Conservation (phyloP, 2,113 vertebrate genomes). For the Cryptotis parvus region DNA sequence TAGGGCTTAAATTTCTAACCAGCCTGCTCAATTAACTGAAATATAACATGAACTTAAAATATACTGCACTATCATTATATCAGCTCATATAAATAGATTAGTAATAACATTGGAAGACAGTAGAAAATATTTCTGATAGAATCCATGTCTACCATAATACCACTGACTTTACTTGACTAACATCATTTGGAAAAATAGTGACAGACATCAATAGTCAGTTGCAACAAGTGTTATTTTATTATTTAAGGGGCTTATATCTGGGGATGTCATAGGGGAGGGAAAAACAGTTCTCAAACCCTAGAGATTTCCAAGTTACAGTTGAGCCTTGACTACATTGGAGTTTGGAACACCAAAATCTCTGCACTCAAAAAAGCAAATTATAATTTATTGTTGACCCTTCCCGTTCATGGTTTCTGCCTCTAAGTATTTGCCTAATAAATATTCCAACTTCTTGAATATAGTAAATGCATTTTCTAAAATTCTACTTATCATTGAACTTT, state of each 20-base stretch:
- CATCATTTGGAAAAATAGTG: not conserved
- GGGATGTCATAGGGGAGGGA: constrained; percentile 22
- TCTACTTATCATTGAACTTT: no score
- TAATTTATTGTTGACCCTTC: no score
- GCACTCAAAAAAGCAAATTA: not conserved
- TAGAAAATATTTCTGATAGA: constrained; percentile 13
- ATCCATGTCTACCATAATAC: not conserved
- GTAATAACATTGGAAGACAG: not conserved
- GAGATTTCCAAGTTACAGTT: not conserved
- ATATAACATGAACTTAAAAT: not conserved
- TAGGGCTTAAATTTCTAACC: constrained; percentile 4
- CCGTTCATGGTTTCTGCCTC: no score
- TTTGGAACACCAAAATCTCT: not conserved
- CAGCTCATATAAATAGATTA: not conserved
- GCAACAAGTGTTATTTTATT: not conserved
- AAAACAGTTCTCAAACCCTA: not conserved
- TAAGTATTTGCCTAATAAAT: no score
- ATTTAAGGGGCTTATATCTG: not conserved
- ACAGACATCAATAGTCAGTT: not conserved
- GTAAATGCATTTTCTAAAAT: no score
- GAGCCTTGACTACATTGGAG: not conserved
- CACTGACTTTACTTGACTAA: not conserved
- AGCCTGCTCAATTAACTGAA: not conserved
- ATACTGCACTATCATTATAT: not conserved
- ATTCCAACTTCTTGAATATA: no score